Percentiles rank a stretch among this genome's conserved stretches.
Conservation (phyloP, 2,888 invertebrate genomes). For the Baccha elongata region DNA sequence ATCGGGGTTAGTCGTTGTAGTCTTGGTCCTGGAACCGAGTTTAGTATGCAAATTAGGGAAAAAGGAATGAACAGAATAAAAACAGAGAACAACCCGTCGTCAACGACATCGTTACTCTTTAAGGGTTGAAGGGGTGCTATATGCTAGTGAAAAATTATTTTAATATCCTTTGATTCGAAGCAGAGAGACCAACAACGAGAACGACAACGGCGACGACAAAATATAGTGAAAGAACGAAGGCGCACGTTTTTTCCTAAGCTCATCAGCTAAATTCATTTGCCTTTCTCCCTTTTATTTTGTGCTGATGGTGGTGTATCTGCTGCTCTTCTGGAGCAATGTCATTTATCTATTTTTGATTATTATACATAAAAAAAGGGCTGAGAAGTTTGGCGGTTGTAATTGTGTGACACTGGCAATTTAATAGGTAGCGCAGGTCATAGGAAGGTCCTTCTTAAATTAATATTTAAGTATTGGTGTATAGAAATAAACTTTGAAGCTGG, state of each 20-base stretch:
- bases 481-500: neutral
- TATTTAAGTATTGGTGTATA: neutral
- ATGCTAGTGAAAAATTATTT: slow-evolving; percentile 68
- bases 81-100: slow-evolving; percentile 37
- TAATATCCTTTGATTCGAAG: slow-evolving; percentile 69
- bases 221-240: slow-evolving; percentile 38
- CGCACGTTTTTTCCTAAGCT: slow-evolving; percentile 63
- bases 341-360: slow-evolving; percentile 47
- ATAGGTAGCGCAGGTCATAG: slow-evolving; percentile 10
- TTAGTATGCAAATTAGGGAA: slow-evolving; percentile 73
- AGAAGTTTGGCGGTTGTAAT: slow-evolving; percentile 21
- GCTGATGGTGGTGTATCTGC: slow-evolving; percentile 14
- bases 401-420: slow-evolving; percentile 36
- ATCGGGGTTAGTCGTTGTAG: slow-evolving; percentile 61
- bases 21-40: slow-evolving; percentile 47
- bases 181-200: slow-evolving; percentile 35
- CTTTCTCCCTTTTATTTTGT: slow-evolving; percentile 25
- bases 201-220: slow-evolving; percentile 20
- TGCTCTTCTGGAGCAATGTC: slow-evolving; percentile 41
- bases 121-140: slow-evolving; percentile 63
- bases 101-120: slow-evolving; percentile 3
- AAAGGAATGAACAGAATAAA: slow-evolving; percentile 55
- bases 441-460: slow-evolving; percentile 24
- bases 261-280: slow-evolving; percentile 67
- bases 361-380: slow-evolving; percentile 30